Conservation (phyloP, 2,888 invertebrate species). For the Agrochola litura region DNA sequence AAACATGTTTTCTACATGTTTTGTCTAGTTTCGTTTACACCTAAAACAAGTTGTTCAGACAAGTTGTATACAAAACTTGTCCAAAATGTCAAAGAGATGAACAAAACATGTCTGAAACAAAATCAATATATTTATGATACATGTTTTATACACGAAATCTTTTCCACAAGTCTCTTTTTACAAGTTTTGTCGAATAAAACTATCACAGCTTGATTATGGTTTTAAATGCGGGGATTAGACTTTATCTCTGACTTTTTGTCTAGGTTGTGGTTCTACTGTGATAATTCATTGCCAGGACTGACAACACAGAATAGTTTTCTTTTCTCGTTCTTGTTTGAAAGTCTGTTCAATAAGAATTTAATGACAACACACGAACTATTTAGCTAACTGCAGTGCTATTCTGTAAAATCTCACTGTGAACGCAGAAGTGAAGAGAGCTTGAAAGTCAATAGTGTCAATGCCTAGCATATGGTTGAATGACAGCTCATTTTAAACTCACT, state of each 20-base stretch:
- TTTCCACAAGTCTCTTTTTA: background rate
- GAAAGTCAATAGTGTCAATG: too few species aligned
- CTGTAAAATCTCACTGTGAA: too few species aligned
- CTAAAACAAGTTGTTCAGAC: background rate
- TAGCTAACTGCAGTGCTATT: too few species aligned
- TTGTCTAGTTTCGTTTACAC: background rate
- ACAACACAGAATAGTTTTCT: background rate
- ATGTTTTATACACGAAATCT: background rate
- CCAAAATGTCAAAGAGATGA: background rate
- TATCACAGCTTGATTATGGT: background rate
- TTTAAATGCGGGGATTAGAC: background rate
- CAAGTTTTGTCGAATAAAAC: background rate
- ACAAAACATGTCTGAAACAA: background rate
- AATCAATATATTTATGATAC: background rate
- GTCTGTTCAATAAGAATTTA: background rate
- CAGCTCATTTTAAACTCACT: too few species aligned
- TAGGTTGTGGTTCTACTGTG: constrained; percentile 14
- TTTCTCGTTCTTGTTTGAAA: background rate
- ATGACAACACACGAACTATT: background rate
- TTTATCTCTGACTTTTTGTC: constrained; percentile 17
- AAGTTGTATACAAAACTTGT: background rate
- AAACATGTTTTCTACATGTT: background rate
- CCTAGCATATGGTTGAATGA: too few species aligned
- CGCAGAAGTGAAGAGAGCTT: too few species aligned
- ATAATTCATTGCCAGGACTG: background rate